phyloP scores from a whole-genome alignment of 1,140 invertebrate genomes.

The Rhyacophila brunnea region DNA sequence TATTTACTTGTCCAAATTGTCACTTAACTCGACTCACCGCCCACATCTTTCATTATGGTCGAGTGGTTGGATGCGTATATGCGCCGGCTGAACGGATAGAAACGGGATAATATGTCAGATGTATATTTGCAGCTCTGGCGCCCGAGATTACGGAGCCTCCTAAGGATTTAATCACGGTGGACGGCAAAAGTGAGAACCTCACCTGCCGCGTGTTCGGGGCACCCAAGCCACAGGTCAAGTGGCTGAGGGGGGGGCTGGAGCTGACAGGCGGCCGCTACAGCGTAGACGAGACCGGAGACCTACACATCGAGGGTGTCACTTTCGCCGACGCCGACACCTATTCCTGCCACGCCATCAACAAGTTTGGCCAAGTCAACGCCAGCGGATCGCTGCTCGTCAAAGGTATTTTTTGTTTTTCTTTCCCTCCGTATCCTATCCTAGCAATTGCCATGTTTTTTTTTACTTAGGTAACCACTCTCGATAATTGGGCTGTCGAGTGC shows the following conservation, averaged over 20 bases:
- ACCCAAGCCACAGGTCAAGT: conserved; percentile 91
- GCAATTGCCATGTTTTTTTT: not conserved
- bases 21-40: too few species aligned
- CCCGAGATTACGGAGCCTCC: conserved; percentile 89
- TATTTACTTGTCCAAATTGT: too few species aligned
- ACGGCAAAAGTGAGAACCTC: conserved; percentile 78
- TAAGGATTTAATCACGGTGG: conserved; percentile 75
- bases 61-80: too few species aligned
- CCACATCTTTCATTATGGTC: too few species aligned
- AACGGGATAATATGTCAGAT: too few species aligned
- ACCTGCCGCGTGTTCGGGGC: conserved; percentile 94
- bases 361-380: conserved; percentile 79
- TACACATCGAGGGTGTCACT: conserved; percentile 79
- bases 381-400: conserved; percentile 79
- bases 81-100: too few species aligned
- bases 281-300: conserved; percentile 73
- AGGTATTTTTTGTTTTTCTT: conserved; percentile 48
- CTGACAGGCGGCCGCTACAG: conserved; percentile 82
- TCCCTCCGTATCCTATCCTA: not conserved
- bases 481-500: too few species aligned
- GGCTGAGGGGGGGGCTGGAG: conserved; percentile 80
- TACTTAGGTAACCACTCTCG: too few species aligned
- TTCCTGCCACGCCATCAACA: conserved; percentile 89
- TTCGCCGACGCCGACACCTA: conserved; percentile 87
- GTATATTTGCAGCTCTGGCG: conserved; percentile 65